Conservation (phyloP, 1,140 invertebrate species). For the Musca vetustissima region DNA sequence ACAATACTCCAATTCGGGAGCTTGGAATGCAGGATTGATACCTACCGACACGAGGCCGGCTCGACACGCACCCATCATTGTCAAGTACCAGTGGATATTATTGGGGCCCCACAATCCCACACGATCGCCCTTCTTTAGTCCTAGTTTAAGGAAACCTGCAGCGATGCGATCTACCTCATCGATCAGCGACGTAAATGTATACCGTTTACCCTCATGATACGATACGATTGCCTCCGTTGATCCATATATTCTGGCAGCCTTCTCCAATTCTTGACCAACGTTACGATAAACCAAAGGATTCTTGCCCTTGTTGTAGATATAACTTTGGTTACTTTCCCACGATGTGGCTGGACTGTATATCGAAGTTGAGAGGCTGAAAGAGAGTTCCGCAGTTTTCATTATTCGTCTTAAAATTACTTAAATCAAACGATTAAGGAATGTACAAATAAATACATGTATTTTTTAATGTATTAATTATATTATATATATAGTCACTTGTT, state of each 20-base stretch:
- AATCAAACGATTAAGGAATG: no score
- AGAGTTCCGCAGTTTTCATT: no score
- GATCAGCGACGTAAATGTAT: slow-evolving; percentile 67
- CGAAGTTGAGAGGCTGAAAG: background rate
- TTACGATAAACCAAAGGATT: slow-evolving; percentile 64
- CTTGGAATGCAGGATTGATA: slow-evolving; percentile 83
- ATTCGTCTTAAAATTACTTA: no score
- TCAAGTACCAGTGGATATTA: slow-evolving; percentile 77
- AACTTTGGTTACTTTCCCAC: slow-evolving; percentile 3
- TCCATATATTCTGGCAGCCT: slow-evolving; percentile 60
- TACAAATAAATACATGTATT: no score
- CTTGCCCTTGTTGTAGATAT: slow-evolving; percentile 58
- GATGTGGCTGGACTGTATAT: background rate
- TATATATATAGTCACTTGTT: no score
- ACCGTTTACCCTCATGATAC: slow-evolving; percentile 61
- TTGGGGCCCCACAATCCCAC: slow-evolving; percentile 91
- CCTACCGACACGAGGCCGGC: slow-evolving; percentile 81
- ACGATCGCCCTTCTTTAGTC: slow-evolving; percentile 77
- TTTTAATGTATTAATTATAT: no score
- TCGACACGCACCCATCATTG: slow-evolving; percentile 75
- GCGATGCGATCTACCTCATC: slow-evolving; percentile 75
- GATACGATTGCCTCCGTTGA: slow-evolving; percentile 65
- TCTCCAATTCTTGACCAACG: slow-evolving; percentile 64
- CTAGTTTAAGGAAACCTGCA: slow-evolving; percentile 74
- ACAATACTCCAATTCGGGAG: slow-evolving; percentile 75